Percentiles rank a stretch among this genome's conserved stretches.
Evolutionary conservation across 2,113 vertebrate genomes (phyloP).

Genomic region (Ploceus nigricollis): DNA sequence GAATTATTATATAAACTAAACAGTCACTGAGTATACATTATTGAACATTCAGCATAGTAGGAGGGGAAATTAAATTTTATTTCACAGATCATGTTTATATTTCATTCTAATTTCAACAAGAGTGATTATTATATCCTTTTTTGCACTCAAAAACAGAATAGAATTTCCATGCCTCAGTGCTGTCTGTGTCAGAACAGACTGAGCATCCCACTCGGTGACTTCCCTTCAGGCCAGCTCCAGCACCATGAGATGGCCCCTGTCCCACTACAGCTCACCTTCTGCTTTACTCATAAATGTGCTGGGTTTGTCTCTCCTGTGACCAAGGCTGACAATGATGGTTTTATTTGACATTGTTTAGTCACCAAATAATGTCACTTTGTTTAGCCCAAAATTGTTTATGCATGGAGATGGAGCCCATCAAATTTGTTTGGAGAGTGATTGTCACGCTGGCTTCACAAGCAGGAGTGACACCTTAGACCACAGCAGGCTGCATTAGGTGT

Average conservation of each 20-base stretch:
- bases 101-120: background rate
- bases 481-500: background rate
- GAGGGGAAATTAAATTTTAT: background rate
- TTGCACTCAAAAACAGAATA: no score
- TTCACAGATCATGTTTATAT: background rate
- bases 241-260: background rate
- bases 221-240: background rate
- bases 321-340: background rate
- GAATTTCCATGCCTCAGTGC: background rate
- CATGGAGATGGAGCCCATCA: background rate
- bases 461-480: background rate
- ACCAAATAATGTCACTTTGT: background rate
- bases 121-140: no score
- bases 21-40: background rate
- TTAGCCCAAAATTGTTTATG: background rate
- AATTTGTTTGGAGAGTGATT: background rate
- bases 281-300: accelerated
- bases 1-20: background rate
- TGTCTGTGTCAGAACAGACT: background rate
- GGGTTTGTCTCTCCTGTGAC: background rate
- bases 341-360: background rate
- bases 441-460: background rate
- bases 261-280: background rate
- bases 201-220: background rate
- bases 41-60: background rate